Percentiles rank a stretch among this genome's conserved stretches.
phyloP scores from a whole-genome alignment of 2,797 vertebrate genomes.

The Leptoclinus maculatus region DNA sequence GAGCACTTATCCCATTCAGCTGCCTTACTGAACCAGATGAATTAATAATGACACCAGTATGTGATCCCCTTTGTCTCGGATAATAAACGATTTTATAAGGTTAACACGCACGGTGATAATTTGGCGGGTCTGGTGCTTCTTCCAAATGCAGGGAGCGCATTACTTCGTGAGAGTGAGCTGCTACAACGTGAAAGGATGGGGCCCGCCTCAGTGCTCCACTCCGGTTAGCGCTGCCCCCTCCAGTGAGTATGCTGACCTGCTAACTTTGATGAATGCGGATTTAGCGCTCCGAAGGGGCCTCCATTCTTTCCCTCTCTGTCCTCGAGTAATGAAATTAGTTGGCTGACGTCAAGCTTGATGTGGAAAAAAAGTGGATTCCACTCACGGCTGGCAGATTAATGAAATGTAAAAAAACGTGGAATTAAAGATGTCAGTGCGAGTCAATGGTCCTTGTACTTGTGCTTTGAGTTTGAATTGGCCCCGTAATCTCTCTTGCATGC shows the following conservation, averaged over 20 bases:
- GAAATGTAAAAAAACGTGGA: constrained; percentile 52
- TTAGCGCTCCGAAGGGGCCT: background rate
- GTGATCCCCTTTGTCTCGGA: constrained; percentile 38
- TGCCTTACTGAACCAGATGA: constrained; percentile 40
- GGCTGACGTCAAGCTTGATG: constrained; percentile 39
- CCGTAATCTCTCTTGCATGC: constrained; percentile 23
- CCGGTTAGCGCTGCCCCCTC: constrained; percentile 83
- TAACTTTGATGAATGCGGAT: constrained; percentile 39
- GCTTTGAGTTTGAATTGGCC: constrained; percentile 38
- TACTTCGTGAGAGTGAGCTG: constrained; percentile 83
- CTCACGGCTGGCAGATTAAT: constrained; percentile 45
- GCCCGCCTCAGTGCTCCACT: constrained; percentile 75
- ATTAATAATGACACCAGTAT: constrained; percentile 48
- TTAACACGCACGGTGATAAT: constrained; percentile 61
- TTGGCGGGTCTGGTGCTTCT: constrained; percentile 54
- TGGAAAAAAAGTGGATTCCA: constrained; percentile 45
- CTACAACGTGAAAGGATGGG: constrained; percentile 86
- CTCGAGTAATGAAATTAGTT: constrained; percentile 40
- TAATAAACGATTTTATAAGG: constrained; percentile 38
- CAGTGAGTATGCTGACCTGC: constrained; percentile 80
- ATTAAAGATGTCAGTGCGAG: constrained; percentile 42
- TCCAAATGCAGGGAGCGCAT: constrained; percentile 76
- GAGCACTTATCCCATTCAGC: constrained; percentile 31
- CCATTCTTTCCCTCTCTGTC: constrained; percentile 22
- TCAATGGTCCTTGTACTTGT: constrained; percentile 11